Percentiles rank a stretch among this genome's conserved stretches.
Evolutionary conservation across 1,140 invertebrate genomes (phyloP).

Genomic region (Papilio xuthus): DNA sequence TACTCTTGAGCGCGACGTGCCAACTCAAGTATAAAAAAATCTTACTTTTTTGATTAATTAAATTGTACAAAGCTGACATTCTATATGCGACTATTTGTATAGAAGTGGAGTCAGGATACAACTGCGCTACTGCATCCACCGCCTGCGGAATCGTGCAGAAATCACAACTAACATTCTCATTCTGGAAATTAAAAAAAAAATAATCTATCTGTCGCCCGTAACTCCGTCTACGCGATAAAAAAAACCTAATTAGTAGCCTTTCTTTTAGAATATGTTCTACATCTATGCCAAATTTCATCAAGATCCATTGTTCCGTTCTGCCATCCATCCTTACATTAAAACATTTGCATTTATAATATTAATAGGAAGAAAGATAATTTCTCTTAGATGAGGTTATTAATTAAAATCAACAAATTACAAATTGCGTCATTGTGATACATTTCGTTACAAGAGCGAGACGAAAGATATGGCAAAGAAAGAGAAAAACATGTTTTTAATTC

Average conservation of each 20-base stretch:
- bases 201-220: no score
- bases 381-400: not conserved
- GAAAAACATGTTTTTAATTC: not conserved
- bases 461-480: not conserved
- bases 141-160: not conserved
- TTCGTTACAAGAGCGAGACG: slow-evolving; percentile 3
- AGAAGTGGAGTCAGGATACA: not conserved
- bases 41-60: slow-evolving; percentile 39
- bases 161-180: not conserved
- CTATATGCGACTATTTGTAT: slow-evolving; percentile 25
- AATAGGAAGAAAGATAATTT: not conserved
- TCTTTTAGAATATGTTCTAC: no score
- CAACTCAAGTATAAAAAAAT: not conserved
- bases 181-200: not conserved
- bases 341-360: no score
- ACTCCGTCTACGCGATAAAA: no score
- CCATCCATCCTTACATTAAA: no score
- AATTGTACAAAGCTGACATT: slow-evolving; percentile 34
- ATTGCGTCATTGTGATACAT: not conserved
- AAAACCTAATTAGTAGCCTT: no score
- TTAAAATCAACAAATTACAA: not conserved
- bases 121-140: not conserved
- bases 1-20: not conserved
- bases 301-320: no score
- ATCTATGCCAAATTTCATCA: no score